Evolutionary conservation across 2,113 vertebrate species (phyloP), one percentile per base, ranked within the genome.

Genomic region (Glaucomys volans): DNA sequence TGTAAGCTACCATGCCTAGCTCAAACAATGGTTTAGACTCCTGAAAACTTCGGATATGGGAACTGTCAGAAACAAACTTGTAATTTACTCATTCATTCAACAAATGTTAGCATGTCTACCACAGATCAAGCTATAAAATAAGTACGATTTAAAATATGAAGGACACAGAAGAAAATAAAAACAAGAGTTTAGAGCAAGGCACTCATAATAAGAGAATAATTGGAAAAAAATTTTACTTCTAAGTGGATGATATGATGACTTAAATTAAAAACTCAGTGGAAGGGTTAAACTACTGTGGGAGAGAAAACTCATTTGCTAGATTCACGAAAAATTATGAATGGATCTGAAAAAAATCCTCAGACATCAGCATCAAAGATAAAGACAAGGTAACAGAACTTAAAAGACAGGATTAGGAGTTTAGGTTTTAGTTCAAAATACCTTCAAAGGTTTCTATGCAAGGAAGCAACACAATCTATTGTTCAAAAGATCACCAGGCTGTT

Each of bases 181-280:
- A 67, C 3, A 42, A 28, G 37, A 72, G 17, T 69, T 69, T 50
- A 94, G 52, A 75, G 52, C 17, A 94, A 92, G 91, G 42, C 12
- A 80, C 2, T 44, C 18, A 77, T 6, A 74, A 69, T 0, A 89
- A 64, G n/a, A 81, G 81, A 32, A 74, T 69, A 54, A 87, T 71
- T 47, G 84, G 86, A 71, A 96, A 92, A 87, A 72, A 81, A 30
- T 4, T 37, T 54, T 35, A 30, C 2, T 44, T 86, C 28, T 74
- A 64, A 66, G n/a, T 93, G 42, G 84, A 91, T 82, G 62, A 69
- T 40, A 5, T 9, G n/a, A 22, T 67, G 59, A 95, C 22, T 83
- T 71, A 86, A 89, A 72, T 71, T 32, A 59, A 96, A 95, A 90
- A 92, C 57, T 80, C 37, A 10, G 62, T 50, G 26, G 67, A 75